These are phyloP conservation scores for Agapornis roseicollis DNA, from an alignment of 2,113 vertebrate genomes.

Conservation along the genomic window DNA sequence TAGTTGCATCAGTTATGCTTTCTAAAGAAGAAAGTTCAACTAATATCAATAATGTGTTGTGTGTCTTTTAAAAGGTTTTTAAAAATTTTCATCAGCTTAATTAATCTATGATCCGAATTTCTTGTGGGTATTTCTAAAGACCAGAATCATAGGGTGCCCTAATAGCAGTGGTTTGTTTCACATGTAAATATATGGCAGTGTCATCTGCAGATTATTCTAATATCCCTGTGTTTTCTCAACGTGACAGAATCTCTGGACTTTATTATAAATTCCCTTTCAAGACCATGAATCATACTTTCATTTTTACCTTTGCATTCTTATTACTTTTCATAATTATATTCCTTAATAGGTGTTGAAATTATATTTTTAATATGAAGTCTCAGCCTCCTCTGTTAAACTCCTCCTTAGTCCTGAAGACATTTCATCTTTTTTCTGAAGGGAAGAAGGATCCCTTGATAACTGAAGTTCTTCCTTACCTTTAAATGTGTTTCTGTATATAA, in stretches of 20 bases:
- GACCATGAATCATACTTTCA: neutral
- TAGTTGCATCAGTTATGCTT: neutral
- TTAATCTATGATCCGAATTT: neutral
- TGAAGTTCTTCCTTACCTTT: neutral
- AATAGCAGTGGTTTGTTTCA: neutral
- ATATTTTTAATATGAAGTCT: neutral
- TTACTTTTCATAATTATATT: neutral
- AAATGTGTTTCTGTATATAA: neutral
- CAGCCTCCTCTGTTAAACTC: neutral
- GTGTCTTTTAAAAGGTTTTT: fast-evolving
- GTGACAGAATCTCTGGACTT: neutral
- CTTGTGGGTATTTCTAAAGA: neutral
- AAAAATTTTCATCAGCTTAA: neutral
- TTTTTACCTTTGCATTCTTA: neutral
- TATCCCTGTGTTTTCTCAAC: neutral
- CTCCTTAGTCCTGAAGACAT: neutral
- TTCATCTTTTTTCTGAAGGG: neutral
- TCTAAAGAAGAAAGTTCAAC: neutral
- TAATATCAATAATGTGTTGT: fast-evolving
- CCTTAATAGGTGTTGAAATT: neutral
- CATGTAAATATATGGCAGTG: neutral
- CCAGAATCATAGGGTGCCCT: neutral
- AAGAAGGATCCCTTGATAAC: neutral
- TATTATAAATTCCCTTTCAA: neutral
- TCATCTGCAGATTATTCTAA: neutral